A percentile compares a stretch with the other conserved stretches of the same genome.
Conservation (phyloP, 64 coral and sea anemone genomes). For the Pocillopora damicornis region DNA sequence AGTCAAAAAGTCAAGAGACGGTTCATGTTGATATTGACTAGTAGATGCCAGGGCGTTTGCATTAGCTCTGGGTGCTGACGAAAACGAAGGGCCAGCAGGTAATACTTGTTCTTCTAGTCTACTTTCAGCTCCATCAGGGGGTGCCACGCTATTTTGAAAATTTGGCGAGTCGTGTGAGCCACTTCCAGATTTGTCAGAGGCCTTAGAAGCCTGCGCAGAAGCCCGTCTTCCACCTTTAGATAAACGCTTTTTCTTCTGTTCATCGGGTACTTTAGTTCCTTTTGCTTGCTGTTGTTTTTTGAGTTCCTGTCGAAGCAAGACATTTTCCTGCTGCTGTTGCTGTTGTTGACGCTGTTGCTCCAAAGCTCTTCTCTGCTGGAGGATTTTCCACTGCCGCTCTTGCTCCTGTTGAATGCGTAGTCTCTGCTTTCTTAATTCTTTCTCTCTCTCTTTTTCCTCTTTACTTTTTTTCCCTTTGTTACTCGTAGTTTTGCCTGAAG, state of each 20-base stretch:
- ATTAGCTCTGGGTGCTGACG: slow-evolving; percentile 20
- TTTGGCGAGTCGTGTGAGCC: neutral
- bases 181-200: neutral
- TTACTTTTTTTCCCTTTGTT: slow-evolving; percentile 74
- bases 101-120: neutral
- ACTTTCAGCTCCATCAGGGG: neutral
- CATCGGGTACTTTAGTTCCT: slow-evolving; percentile 58
- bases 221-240: neutral
- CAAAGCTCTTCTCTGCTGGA: slow-evolving; percentile 85
- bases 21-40: slow-evolving; percentile 3
- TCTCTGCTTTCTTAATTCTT: slow-evolving; percentile 75
- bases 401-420: slow-evolving; percentile 85
- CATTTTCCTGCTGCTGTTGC: slow-evolving; percentile 87
- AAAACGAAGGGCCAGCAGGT: slow-evolving; percentile 1
- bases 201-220: slow-evolving; percentile 5
- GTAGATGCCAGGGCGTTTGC: slow-evolving; percentile 26
- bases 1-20: slow-evolving; percentile 11
- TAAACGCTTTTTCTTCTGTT: slow-evolving; percentile 75
- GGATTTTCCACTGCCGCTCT: slow-evolving; percentile 90
- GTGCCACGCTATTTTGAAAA: neutral
- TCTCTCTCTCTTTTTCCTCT: slow-evolving; percentile 92
- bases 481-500: slow-evolving; percentile 4
- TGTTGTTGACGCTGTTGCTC: slow-evolving; percentile 91
- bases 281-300: slow-evolving; percentile 81
- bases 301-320: slow-evolving; percentile 72